phyloP scores from a whole-genome alignment of 2,888 invertebrate genomes.

The Cantharis rufa region DNA sequence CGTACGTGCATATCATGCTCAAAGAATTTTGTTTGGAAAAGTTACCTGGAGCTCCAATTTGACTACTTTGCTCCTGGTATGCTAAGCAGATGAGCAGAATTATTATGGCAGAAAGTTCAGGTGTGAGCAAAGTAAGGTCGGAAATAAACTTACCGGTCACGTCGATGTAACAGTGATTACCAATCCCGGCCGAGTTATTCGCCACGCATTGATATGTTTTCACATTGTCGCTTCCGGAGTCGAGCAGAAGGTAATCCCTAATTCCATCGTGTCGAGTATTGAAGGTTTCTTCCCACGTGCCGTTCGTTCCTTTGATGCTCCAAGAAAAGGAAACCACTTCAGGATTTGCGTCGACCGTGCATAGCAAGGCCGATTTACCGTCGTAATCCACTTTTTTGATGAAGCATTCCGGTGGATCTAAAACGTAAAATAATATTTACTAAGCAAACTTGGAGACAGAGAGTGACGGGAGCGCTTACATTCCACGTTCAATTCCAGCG shows the following conservation, averaged over 20 bases:
- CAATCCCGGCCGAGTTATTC: slow-evolving; percentile 77
- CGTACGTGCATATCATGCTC: slow-evolving; percentile 36
- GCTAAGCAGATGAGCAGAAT: slow-evolving; percentile 58
- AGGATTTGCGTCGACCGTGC: slow-evolving; percentile 83
- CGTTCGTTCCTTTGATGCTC: slow-evolving; percentile 84
- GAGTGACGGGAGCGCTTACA: slow-evolving; percentile 66
- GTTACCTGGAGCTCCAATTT: slow-evolving; percentile 59
- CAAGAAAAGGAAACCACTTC: slow-evolving; percentile 77
- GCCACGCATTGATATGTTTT: slow-evolving; percentile 85
- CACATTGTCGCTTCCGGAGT: slow-evolving; percentile 64
- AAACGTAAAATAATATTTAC: slow-evolving; percentile 35
- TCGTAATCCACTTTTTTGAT: slow-evolving; percentile 72
- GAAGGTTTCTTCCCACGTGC: slow-evolving; percentile 70
- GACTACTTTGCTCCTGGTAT: slow-evolving; percentile 70
- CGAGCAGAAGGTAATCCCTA: slow-evolving; percentile 67
- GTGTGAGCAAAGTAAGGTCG: background rate
- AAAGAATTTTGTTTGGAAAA: slow-evolving; percentile 22
- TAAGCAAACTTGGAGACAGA: background rate
- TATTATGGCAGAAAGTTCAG: background rate
- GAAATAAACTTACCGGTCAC: slow-evolving; percentile 63
- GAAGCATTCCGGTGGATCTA: slow-evolving; percentile 84
- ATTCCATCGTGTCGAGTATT: slow-evolving; percentile 61
- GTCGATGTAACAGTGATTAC: slow-evolving; percentile 67
- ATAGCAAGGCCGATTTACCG: slow-evolving; percentile 77
- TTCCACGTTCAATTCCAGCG: slow-evolving; percentile 77